Evolutionary conservation across 2,113 vertebrate species (phyloP), one percentile per base, ranked within the genome.

Genomic region (Xenotilapia leptura): DNA sequence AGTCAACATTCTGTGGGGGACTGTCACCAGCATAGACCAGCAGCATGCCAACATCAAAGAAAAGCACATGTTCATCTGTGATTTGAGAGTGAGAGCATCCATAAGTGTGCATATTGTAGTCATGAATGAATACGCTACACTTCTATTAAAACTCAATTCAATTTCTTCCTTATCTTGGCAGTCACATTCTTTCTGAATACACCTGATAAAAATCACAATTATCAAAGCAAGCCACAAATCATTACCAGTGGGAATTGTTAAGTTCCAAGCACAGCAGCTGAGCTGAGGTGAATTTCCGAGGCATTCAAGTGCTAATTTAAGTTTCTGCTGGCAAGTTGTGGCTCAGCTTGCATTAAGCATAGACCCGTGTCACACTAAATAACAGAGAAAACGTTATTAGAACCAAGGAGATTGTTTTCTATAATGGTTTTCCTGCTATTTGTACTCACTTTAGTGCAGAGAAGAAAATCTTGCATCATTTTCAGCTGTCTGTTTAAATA

Each of bases 191-290:
- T n/a, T 4, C 8, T 65, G 21, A 84, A 84, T 77, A 14, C 31
- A 45, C 5, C 83, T 68, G 83, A 92, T 84, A 87, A 83, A 85
- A 88, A 91, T 75, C 80, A n/a, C 28, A 84, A 80, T 84, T 53
- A 83, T 36, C 15, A 73, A 82, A 58, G 87, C 42, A 7, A 54
- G 70, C 26, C 53, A 70, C 10, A 23, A 86, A 90, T 47, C 49
- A 53, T 31, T 60, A 47, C 4, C 53, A 3, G 38, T 9, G 68
- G 83, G 19, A 55, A 73, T 84, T 89, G 73, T 83, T 49, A 77
- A 31, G 70, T 77, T 77, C 70, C 42, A 28, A 77, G 6, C 70
- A 31, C 45, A 77, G 26, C 45, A 77, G 56, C 81, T 26, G 68
- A 45, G 40, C 60, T 38, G 6, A 14, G 26, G 85, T 75, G 33